These are phyloP conservation scores for Pseudolaguvia tuberculata DNA, from an alignment of 2,113 vertebrate genomes.

Conservation along the genomic window DNA sequence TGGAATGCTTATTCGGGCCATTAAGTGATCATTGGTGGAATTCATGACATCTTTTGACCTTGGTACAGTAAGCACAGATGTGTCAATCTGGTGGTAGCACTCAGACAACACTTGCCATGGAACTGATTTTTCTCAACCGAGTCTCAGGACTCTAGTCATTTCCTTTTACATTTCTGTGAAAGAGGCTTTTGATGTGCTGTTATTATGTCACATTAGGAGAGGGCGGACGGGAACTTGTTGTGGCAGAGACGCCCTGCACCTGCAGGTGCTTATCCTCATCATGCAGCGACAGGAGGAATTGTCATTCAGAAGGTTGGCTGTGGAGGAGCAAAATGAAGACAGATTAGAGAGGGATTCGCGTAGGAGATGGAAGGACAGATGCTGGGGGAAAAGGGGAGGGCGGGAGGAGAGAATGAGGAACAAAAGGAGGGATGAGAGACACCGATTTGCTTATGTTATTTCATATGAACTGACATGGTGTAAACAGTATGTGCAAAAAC, in stretches of 20 bases:
- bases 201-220: constrained; percentile 44
- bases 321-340: constrained; percentile 38
- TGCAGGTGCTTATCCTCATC: constrained; percentile 47
- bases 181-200: constrained; percentile 30
- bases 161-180: constrained; percentile 22
- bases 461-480: background rate
- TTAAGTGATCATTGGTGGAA: constrained; percentile 46
- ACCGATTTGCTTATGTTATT: constrained; percentile 20
- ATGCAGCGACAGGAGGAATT: constrained; percentile 29
- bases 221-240: constrained; percentile 35
- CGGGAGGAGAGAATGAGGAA: constrained; percentile 49
- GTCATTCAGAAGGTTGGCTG: constrained; percentile 34
- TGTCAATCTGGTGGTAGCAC: constrained; percentile 13
- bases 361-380: constrained; percentile 41
- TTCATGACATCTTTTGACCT: constrained; percentile 32
- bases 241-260: constrained; percentile 22
- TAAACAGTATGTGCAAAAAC: constrained; percentile 8
- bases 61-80: constrained; percentile 23
- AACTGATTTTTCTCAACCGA: constrained; percentile 23
- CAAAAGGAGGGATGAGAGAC: constrained; percentile 47
- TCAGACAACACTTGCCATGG: constrained; percentile 10
- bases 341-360: constrained; percentile 37
- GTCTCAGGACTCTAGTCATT: constrained; percentile 19
- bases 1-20: constrained; percentile 30
- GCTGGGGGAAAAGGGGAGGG: constrained; percentile 33